These are phyloP conservation scores for Diadema setosum DNA, from an alignment of 35 echinoderm and acorn worm genomes.

Conservation along the genomic window DNA sequence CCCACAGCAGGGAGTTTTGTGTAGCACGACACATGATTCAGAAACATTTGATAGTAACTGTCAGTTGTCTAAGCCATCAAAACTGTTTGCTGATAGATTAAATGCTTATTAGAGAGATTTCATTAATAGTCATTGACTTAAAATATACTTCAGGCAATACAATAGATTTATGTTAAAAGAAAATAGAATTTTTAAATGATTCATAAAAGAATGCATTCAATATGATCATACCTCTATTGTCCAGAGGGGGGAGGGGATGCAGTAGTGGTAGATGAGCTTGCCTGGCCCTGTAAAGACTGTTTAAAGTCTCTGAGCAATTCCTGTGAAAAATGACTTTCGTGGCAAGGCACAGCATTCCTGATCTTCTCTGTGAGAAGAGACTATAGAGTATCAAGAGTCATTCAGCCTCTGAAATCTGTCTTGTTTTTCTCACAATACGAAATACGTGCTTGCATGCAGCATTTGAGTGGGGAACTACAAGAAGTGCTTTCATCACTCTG, in stretches of 20 bases:
- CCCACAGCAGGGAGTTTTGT: too few relatives aligned
- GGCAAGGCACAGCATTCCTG: neutral
- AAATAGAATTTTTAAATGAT: neutral
- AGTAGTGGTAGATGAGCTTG: neutral
- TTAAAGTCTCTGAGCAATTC: neutral
- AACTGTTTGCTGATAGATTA: neutral
- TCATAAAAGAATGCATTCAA: neutral
- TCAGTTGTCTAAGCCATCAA: neutral
- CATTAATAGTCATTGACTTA: neutral
- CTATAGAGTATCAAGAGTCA: neutral
- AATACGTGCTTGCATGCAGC: neutral
- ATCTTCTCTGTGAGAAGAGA: neutral
- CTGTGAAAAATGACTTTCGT: neutral
- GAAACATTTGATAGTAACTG: too few relatives aligned
- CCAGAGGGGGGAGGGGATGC: neutral
- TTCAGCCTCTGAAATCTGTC: slow-evolving; percentile 30
- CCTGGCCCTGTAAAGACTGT: neutral
- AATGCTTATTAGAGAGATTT: neutral
- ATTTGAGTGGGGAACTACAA: slow-evolving; percentile 17
- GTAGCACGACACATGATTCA: too few relatives aligned
- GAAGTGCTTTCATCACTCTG: slow-evolving; percentile 20
- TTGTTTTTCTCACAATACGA: slow-evolving; percentile 7
- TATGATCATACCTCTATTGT: neutral
- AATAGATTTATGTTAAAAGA: too few relatives aligned
- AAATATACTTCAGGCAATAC: too few relatives aligned